Evolutionary conservation across 2,888 invertebrate species (phyloP).

Genomic region (Drosophila anomalata): DNA sequence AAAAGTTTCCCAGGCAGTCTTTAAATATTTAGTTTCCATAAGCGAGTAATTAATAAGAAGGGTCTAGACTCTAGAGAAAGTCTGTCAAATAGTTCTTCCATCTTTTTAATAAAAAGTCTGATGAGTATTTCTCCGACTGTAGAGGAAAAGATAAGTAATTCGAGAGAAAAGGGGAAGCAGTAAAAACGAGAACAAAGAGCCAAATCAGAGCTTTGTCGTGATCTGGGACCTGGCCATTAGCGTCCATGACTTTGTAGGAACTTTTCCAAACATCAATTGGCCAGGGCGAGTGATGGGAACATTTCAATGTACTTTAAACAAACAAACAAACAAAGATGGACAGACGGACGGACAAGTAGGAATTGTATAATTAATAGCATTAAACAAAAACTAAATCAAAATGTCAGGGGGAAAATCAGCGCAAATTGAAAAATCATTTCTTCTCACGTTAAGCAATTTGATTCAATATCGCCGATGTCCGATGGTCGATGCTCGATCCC

Average conservation of each 20-base stretch:
- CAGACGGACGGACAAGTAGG: constrained; percentile 7
- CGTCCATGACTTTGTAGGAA: constrained; percentile 65
- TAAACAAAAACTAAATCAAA: constrained; percentile 74
- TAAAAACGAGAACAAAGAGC: constrained; percentile 30
- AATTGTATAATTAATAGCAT: constrained; percentile 60
- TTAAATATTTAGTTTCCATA: neutral
- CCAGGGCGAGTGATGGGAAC: constrained; percentile 36
- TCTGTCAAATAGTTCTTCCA: neutral
- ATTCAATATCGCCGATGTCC: constrained; percentile 29
- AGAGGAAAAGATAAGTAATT: constrained; percentile 10
- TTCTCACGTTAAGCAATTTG: constrained; percentile 57
- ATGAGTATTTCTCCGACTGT: constrained; percentile 4
- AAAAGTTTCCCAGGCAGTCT: neutral
- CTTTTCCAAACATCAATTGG: constrained; percentile 17
- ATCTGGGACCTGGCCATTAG: constrained; percentile 50
- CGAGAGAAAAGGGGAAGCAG: neutral
- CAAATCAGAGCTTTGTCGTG: constrained; percentile 43
- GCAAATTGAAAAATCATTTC: constrained; percentile 59
- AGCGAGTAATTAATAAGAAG: neutral
- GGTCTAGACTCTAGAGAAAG: neutral
- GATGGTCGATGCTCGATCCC: neutral
- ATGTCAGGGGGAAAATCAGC: constrained; percentile 37
- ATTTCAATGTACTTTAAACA: constrained; percentile 42
- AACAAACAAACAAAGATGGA: constrained; percentile 23
- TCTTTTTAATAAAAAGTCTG: neutral